Evolutionary conservation across 2,888 invertebrate species (phyloP), one percentile per base, ranked within the genome.

Genomic region (Agriopis aurantiaria): DNA sequence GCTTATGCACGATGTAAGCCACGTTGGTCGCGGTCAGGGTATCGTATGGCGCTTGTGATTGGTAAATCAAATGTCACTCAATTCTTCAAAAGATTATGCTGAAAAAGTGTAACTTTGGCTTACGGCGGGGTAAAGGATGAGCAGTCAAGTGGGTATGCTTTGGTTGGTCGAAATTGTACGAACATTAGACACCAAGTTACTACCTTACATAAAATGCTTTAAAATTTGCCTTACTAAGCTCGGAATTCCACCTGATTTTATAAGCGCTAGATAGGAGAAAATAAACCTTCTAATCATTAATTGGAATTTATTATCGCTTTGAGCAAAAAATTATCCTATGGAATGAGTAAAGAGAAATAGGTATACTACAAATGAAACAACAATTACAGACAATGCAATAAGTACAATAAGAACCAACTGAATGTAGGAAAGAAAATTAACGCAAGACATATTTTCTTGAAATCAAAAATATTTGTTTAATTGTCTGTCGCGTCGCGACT

Each of bases 261-360:
- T 43, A 61, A 61, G 61, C 49, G n/a, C 41, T 41, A 51, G 43
- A 61, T 40, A 61, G 58, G 33, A 41, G 49, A 51, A 41, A 61
- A 46, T 8, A 7, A 58, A 46, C 23, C 48, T 61, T 61, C 17
- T 40, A 49, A 43, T 51, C 17, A 48, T 10, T 61, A 61, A 61
- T n/a, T n/a, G n/a, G n/a, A n/a, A n/a, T 61, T 61, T 61, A 61
- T 61, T 61, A 52, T 51, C 41, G 14, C 61, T 10, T 33, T 46
- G 11, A 23, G 17, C 17, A 23, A 14, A 40, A 40, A 51, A 51
- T 3, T 49, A n/a, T 51, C 7, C 41, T 9, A 17, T 46, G 10
- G 14, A 51, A 41, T 17, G 61, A 51, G 51, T 11, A 61, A 61
- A 51, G 41, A 40, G 8, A 51, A 61, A 41, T 23, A 23, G 17